Evolutionary conservation across 1,140 invertebrate species (phyloP), one percentile per base, ranked within the genome.

Genomic region (Homarus americanus): DNA sequence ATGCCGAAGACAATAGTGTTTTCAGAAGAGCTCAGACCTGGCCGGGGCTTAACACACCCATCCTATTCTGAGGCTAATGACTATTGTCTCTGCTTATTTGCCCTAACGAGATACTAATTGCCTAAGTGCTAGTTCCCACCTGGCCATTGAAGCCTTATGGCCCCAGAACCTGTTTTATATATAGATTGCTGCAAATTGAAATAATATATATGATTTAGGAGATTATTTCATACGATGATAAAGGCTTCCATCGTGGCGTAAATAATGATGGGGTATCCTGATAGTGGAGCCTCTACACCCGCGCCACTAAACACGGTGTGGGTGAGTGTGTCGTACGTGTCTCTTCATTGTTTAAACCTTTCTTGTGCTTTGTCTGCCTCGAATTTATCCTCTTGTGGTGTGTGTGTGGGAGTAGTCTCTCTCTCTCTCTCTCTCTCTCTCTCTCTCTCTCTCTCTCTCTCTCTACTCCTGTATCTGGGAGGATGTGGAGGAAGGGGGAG

Each of bases 121-220:
- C 63, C n/a, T 32, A 69, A 69, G 28, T 69, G 63, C n/a, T 32
- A 32, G n/a, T 69, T 69, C 63, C 63, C 63, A 69, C 63, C 63
- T 69, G 63, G n/a, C 63, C 63, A 69, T 69, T 69, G n/a, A 15
- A 69, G 63, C 63, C 63, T 28, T 32, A 32, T 69, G 63, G 63
- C n/a, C 28, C n/a, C n/a, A 12, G 12, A 49, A 32, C 63, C 63
- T 9, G 28, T 69, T 32, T 69, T 32, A 17, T 69, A 69, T 69
- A 69, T 69, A 32, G 28, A 32, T 69, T 32, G 7, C 63, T 28
- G n/a, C 63, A 28, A 32, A 28, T 69, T 69, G 63, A 32, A 32
- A 32, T 69, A 69, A 69, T 69, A 69, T 69, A 69, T 69, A 69
- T 69, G n/a, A 69, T 69, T 28, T 69, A 69, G 63, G 24, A 32